Conservation (phyloP, 2,113 vertebrate species). For the Triplophysa siluroides region DNA sequence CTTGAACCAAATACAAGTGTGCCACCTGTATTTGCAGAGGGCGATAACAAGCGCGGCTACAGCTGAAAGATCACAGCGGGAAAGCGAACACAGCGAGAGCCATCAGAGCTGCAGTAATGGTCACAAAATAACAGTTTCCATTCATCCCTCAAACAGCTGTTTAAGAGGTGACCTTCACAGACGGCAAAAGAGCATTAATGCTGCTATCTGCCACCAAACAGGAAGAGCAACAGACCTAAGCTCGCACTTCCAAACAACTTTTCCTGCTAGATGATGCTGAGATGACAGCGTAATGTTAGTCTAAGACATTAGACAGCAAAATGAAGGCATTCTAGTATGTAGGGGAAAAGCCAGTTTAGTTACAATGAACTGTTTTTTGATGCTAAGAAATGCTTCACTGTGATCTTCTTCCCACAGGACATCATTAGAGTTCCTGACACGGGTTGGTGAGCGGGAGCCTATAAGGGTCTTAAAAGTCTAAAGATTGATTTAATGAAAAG, state of each 20-base stretch:
- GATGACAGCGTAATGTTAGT: slow-evolving; percentile 1
- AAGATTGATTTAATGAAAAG: slow-evolving; percentile 32
- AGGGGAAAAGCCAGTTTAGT: neutral
- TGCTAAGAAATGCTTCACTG: slow-evolving; percentile 4
- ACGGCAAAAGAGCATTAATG: slow-evolving; percentile 1
- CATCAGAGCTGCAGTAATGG: slow-evolving; percentile 13
- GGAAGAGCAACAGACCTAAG: neutral
- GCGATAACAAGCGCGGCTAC: slow-evolving; percentile 1
- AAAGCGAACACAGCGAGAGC: neutral
- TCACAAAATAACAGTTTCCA: neutral
- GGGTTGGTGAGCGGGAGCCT: slow-evolving; percentile 35
- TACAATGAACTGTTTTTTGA: neutral
- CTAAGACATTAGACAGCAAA: neutral
- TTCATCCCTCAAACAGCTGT: slow-evolving; percentile 32
- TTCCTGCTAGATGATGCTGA: neutral
- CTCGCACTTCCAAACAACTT: slow-evolving; percentile 1
- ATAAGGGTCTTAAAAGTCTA: slow-evolving; percentile 10
- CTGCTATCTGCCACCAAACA: slow-evolving; percentile 19
- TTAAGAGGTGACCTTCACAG: slow-evolving; percentile 27
- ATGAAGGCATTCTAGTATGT: neutral
- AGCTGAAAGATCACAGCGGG: slow-evolving; percentile 11
- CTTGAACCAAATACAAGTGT: slow-evolving; percentile 13
- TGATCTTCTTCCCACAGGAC: slow-evolving; percentile 28
- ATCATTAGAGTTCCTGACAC: slow-evolving; percentile 35
- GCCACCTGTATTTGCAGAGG: slow-evolving; percentile 10